Evolutionary conservation across 2,113 vertebrate genomes (phyloP), one percentile per base, ranked within the genome.

Genomic region (Sapajus apella): DNA sequence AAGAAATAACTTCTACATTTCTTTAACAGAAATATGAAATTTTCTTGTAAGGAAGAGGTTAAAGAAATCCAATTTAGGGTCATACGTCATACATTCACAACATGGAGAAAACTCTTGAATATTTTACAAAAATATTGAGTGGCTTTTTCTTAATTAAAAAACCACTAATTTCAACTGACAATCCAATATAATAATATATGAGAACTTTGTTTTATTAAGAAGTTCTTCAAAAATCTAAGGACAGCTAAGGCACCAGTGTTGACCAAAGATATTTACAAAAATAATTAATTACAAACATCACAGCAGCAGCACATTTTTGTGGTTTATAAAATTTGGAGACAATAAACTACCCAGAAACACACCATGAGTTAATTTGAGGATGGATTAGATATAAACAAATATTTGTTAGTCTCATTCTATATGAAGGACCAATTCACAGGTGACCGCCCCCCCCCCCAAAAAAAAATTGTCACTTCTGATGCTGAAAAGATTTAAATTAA

Each of bases 1-100:
- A 94, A 88, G 55, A 76, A 96, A 72, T 95, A 94, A 96, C 4
- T 52, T 96, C 14, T 47, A n/a, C 2, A 76, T 94, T 79, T 92
- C 84, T 90, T 96, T 86, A 92, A 95, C 35, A 97, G 56, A 87
- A 96, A 82, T 76, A 16, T 88, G 5, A 77, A 1, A 1, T 90
- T 91, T 87, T 94, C 75, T 81, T 95, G 92, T n/a, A 18, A 35
- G 7, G 17, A 89, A 92, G 17, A 94, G 27, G 43, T 56, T 96
- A 84, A 82, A 79, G 32, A 92, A 93, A 84, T 64, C 45, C 68
- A 72, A 75, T 56, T 80, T 85, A 77, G 50, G 30, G 50, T 89
- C 87, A 64, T 25, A 72, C 55, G 27, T 90, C 45, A 96, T 56
- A 87, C 86, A 72, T 7, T 40, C 13, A 30, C 11, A 91, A 37